Base-by-base conservation (phyloP, 2,797 vertebrate species). In the Chelon auratus region DNA sequence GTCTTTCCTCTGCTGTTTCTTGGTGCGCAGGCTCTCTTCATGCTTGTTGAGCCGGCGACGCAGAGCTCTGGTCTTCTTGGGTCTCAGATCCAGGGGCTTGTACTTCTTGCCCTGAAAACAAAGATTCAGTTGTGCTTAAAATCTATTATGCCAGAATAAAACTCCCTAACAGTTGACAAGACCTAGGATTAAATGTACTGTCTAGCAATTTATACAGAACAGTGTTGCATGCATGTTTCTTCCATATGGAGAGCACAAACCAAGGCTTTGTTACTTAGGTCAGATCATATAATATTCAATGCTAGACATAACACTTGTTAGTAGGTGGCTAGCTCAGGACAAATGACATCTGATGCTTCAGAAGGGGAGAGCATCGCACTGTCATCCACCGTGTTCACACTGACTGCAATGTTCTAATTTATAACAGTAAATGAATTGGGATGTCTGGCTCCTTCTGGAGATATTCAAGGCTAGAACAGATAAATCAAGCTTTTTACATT, bases 51-150 rank as follows among this genome's bases (percentile, higher is more conserved):
- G 94, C 13, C 93, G 84, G 64, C 98, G 96, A 7, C 98, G 95
- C 91, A 99, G 95, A 75, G 98, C 98, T 9, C 98, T 95, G 1
- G 98, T 99, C 94, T 99, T 99, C 94, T 96, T 99, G 64, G 98
- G 98, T 86, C 98, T 96, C 94, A 99, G 93, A 47, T 99, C 98
- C 45, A 99, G 91, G 40, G 98, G 98, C 89, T 99, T 99, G 90
- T 99, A 99, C 89, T 99, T 99, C 88, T 99, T 99, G 45, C 97
- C 97, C 98, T 99, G 55, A 22, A 75, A 48, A 60, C 1, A 0
- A 3, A 15, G 50, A 1, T 58, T 83, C 40, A 84, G 52, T 8
- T 0, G 0, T 65, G 9, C 39, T 24, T 50, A 64, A 52, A 45
- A 45, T 17, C 43, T 8, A n/a, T 45, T 45, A 6, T 43, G 15